Evolutionary conservation across 2,797 vertebrate species (phyloP), one percentile per base, ranked within the genome.

Genomic region (Semaprochilodus insignis): DNA sequence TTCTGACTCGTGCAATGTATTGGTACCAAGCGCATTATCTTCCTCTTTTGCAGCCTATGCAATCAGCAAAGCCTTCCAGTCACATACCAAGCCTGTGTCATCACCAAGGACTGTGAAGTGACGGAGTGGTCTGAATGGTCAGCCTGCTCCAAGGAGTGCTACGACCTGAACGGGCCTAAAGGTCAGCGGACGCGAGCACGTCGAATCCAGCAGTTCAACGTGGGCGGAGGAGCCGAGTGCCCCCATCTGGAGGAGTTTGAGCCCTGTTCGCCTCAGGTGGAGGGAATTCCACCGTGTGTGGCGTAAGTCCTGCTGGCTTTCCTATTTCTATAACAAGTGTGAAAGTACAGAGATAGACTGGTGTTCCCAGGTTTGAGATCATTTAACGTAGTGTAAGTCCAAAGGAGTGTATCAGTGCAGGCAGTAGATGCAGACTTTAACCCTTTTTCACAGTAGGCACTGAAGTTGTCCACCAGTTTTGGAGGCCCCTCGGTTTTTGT

Each of bases 41-140:
- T 69, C 7, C 93, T 19, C 90, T 62, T 75, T 90, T 83, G 0
- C 93, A 99, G 98, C 88, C 92, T 97, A 77, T 99, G 98, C 87
- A 94, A 93, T 7, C 95, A 97, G 90, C 96, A 97, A 66, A 94
- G 91, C 4, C 85, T 98, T 34, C 98, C 97, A 0, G 88, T 97
- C 85, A 97, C 96, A 0, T 97, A 97, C 92, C 97, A 98, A 91
- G 96, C 97, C 73, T 99, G 98, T 21, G 96, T 99, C 82, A 92
- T 97, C 72, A 90, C 93, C 40, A 97, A 96, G 90, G 96, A 97
- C 86, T 99, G 98, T 52, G 96, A 97, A 34, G 94, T 97, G 75
- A 94, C 94, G 0, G 96, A 98, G 77, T 99, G 98, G 98, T 94
- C 95, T 0, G 95, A 97, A 48, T 99, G 98, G 98, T 96, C 95